A percentile compares a stretch with the other conserved stretches of the same genome.
These are phyloP conservation scores for Nannobrachium achirus DNA, from an alignment of 2,113 vertebrate genomes.

Conservation along the genomic window DNA sequence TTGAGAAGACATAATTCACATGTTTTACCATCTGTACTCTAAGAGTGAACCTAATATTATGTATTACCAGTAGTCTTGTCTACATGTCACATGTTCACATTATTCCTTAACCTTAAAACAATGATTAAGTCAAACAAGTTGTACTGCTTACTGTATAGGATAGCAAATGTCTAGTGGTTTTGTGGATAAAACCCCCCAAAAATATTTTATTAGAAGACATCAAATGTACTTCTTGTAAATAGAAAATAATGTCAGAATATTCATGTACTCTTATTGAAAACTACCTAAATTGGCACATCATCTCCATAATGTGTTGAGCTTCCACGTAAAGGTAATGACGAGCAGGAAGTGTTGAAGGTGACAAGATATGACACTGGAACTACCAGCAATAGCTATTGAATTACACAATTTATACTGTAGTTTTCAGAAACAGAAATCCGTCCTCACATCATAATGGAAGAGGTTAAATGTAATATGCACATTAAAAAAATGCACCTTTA, in stretches of 20 bases:
- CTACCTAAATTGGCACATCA: conserved; percentile 18
- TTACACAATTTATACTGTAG: neutral
- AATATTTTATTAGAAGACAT: neutral
- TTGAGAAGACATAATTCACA: conserved; percentile 3
- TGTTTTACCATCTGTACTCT: conserved; percentile 26
- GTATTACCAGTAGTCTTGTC: conserved; percentile 35
- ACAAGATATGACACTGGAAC: neutral
- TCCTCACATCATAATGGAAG: neutral
- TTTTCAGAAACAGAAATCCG: neutral
- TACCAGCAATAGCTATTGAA: neutral
- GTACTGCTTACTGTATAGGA: conserved; percentile 25
- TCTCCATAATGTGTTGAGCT: neutral
- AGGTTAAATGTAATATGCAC: conserved; percentile 23
- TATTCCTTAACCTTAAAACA: conserved; percentile 14
- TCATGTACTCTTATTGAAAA: neutral
- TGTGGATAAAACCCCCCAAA: neutral
- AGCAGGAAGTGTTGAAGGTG: neutral
- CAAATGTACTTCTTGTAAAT: conserved; percentile 27
- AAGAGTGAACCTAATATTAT: conserved; percentile 25
- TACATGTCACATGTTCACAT: conserved; percentile 11
- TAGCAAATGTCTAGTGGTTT: conserved; percentile 21
- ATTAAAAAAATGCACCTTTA: conserved; percentile 42
- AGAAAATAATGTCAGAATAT: conserved; percentile 5
- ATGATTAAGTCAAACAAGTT: conserved; percentile 16
- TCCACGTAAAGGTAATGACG: neutral